phyloP scores from a whole-genome alignment of 2,113 vertebrate genomes.

The Salvelinus namaycush region DNA sequence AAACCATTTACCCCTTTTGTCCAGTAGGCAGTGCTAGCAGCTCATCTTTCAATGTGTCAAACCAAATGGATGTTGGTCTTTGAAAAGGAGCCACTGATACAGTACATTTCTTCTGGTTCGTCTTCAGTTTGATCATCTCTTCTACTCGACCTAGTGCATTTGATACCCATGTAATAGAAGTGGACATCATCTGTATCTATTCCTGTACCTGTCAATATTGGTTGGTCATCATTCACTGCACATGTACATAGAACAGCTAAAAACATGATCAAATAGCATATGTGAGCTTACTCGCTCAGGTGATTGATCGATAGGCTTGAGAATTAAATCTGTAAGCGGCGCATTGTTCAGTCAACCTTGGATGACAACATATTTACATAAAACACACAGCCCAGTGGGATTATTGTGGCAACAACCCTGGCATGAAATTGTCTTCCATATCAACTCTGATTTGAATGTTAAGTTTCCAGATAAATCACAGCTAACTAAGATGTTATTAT shows the following conservation, averaged over 20 bases:
- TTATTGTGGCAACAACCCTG: neutral
- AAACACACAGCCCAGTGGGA: neutral
- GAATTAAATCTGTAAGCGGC: neutral
- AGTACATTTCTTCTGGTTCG: neutral
- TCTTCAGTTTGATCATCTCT: neutral
- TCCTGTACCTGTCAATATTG: neutral
- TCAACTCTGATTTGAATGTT: constrained; percentile 55
- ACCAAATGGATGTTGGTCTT: neutral
- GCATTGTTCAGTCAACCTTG: neutral
- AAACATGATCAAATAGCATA: neutral
- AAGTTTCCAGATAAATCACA: constrained; percentile 53
- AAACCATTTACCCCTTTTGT: constrained; percentile 35
- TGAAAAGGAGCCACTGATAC: neutral
- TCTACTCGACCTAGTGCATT: neutral
- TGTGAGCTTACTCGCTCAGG: neutral
- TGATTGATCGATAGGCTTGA: neutral
- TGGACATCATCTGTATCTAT: neutral
- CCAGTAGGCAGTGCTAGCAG: constrained; percentile 57
- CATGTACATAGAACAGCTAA: neutral
- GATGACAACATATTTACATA: constrained; percentile 27
- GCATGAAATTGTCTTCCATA: constrained; percentile 29
- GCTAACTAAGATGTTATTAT: constrained; percentile 62
- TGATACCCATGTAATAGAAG: neutral
- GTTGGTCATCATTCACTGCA: neutral
- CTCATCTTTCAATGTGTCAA: constrained; percentile 24